Conservation (phyloP, 2,797 vertebrate genomes). For the Mionectes olivaceus region DNA sequence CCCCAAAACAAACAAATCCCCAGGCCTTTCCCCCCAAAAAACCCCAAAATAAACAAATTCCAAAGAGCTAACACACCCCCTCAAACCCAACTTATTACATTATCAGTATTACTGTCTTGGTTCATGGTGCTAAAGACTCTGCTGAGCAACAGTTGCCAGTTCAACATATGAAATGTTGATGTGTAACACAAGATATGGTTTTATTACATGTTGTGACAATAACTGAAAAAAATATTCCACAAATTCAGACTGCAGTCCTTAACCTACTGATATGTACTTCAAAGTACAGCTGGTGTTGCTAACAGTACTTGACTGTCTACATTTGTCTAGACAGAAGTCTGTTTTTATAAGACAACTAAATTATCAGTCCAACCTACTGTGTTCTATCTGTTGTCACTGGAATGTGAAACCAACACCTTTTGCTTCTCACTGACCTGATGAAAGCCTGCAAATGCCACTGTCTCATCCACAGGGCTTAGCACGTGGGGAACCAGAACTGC, state of each 20-base stretch:
- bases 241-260: neutral
- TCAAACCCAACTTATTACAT: neutral
- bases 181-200: neutral
- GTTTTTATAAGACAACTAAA: neutral
- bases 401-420: neutral
- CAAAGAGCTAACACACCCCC: neutral
- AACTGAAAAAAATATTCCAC: neutral
- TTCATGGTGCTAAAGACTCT: neutral
- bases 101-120: neutral
- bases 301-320: neutral
- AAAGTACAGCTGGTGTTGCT: neutral
- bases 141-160: neutral
- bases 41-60: neutral
- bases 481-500: neutral
- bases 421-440: neutral
- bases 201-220: neutral
- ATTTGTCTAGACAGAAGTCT: neutral
- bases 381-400: neutral
- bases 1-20: neutral
- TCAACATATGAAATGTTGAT: neutral
- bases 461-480: neutral
- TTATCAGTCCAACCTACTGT: neutral
- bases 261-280: neutral
- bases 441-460: neutral
- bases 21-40: neutral